These are phyloP conservation scores for Drosophila murphyi DNA, from an alignment of 1,140 invertebrate species.

Conservation along the genomic window DNA sequence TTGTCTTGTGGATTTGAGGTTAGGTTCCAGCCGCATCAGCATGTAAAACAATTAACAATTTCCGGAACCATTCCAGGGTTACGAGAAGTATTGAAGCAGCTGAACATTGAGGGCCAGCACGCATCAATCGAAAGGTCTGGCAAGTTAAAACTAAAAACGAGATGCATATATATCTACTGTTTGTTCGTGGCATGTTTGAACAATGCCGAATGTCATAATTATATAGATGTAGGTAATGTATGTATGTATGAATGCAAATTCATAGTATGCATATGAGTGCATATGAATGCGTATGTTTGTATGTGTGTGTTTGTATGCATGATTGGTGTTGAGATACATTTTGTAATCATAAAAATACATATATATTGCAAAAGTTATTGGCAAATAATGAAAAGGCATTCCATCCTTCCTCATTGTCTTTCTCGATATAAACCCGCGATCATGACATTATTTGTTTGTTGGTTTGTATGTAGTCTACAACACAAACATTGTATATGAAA, in stretches of 20 bases:
- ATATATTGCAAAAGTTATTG: slow-evolving; percentile 34
- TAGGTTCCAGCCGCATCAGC: slow-evolving; percentile 55
- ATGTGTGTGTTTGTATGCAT: slow-evolving; percentile 44
- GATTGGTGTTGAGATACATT: slow-evolving; percentile 76
- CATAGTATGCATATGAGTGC: background rate
- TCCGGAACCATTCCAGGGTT: slow-evolving; percentile 65
- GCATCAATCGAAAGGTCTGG: slow-evolving; percentile 58
- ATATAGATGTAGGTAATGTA: slow-evolving; percentile 2
- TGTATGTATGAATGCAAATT: slow-evolving; percentile 20
- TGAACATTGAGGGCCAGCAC: slow-evolving; percentile 12
- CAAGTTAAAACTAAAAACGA: slow-evolving; percentile 81
- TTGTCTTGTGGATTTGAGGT: slow-evolving; percentile 33
- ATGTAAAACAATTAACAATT: slow-evolving; percentile 76
- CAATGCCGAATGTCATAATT: slow-evolving; percentile 33
- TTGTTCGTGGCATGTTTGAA: slow-evolving; percentile 33
- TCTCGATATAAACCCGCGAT: slow-evolving; percentile 11
- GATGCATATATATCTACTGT: slow-evolving; percentile 61
- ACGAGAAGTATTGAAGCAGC: slow-evolving; percentile 31
- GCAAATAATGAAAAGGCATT: slow-evolving; percentile 24
- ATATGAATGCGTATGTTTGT: slow-evolving; percentile 17
- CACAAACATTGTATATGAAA: slow-evolving; percentile 53
- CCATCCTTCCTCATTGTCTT: background rate
- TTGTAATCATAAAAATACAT: slow-evolving; percentile 41
- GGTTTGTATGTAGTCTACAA: slow-evolving; percentile 36
- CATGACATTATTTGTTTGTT: background rate